Percentiles rank a stretch among this genome's conserved stretches.
Conservation (phyloP, 2,888 invertebrate genomes). For the Lymantria monacha region DNA sequence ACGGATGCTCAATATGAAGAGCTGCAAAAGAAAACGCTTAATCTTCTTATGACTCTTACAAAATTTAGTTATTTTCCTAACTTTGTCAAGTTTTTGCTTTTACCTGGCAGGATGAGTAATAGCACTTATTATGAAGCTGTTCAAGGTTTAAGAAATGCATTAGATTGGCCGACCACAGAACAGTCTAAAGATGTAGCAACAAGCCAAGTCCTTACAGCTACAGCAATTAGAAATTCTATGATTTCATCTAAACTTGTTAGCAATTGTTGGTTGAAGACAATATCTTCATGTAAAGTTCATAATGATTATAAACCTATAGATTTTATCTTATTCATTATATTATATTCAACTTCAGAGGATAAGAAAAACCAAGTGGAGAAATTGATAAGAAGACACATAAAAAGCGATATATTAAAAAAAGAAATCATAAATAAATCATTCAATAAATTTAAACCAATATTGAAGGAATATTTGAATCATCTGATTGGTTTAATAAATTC, state of each 20-base stretch:
- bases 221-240: conserved; percentile 80
- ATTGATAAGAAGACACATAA: conserved; percentile 84
- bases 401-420: conserved; percentile 81
- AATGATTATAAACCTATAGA: conserved; percentile 86
- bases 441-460: conserved; percentile 76
- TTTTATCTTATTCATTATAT: conserved; percentile 84
- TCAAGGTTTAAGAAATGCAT: conserved; percentile 72
- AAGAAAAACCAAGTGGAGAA: conserved; percentile 84
- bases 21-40: conserved; percentile 82
- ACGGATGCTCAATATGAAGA: conserved; percentile 79
- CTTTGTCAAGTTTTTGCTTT: conserved; percentile 82
- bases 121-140: conserved; percentile 61
- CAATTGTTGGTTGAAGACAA: conserved; percentile 82
- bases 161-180: conserved; percentile 68
- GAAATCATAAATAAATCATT: conserved; percentile 80
- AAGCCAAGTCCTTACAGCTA: conserved; percentile 82
- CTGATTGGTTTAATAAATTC: conserved; percentile 81
- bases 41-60: conserved; percentile 72
- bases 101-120: conserved; percentile 64
- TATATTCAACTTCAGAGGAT: conserved; percentile 83
- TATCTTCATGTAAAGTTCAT: conserved; percentile 70
- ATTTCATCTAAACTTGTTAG: conserved; percentile 79
- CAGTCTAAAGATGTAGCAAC: conserved; percentile 79
- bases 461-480: conserved; percentile 79
- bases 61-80: conserved; percentile 77